Percentiles rank a stretch among this genome's conserved stretches.
phyloP scores from a whole-genome alignment of 2,888 invertebrate genomes.

The Netelia fuscicornis region DNA sequence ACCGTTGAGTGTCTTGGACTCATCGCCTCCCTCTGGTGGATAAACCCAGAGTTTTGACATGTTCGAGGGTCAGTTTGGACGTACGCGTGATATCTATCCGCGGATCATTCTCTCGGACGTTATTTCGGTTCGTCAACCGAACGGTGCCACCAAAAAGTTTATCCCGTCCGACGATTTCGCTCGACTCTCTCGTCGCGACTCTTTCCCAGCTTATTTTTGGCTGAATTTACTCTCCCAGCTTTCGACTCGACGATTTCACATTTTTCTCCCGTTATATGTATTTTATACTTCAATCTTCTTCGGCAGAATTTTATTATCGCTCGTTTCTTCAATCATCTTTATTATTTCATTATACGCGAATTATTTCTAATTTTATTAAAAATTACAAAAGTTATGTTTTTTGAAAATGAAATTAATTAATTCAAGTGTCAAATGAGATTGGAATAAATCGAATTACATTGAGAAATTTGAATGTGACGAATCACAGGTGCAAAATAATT shows the following conservation, averaged over 20 bases:
- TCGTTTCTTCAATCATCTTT: too few species aligned
- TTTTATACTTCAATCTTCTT: neutral
- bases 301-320: neutral
- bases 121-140: conserved; percentile 68
- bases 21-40: neutral
- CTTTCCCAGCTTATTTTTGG: conserved; percentile 35
- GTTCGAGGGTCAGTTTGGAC: neutral
- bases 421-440: too few species aligned
- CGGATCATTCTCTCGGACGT: conserved; percentile 28
- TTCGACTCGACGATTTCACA: neutral
- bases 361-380: too few species aligned
- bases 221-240: neutral
- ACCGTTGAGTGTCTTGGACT: neutral
- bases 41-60: neutral
- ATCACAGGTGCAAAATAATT: too few species aligned
- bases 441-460: too few species aligned
- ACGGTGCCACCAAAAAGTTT: conserved; percentile 33
- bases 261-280: neutral
- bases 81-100: neutral
- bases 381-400: too few species aligned
- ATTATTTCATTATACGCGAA: too few species aligned
- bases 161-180: conserved; percentile 12
- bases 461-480: too few species aligned
- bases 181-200: conserved; percentile 13
- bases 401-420: too few species aligned